Evolutionary conservation across 1,140 invertebrate species (phyloP).

Genomic region (Pachypsylla venusta): DNA sequence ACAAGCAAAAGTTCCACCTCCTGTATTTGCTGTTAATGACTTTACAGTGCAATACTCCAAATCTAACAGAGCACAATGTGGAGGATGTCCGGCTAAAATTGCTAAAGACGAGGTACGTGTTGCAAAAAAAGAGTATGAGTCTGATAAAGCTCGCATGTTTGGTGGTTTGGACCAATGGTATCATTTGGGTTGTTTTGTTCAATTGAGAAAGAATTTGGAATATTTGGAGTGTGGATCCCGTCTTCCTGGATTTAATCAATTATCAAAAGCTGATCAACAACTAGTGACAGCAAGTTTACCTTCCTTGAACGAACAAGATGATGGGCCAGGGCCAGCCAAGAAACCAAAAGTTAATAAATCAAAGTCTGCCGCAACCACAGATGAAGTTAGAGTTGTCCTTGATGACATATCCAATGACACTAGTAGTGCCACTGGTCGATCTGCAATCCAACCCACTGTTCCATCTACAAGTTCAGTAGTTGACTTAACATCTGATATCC

Average conservation of each 20-base stretch:
- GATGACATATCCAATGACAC: too few species aligned
- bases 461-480: too few species aligned
- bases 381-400: conserved; percentile 68
- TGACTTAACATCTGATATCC: conserved; percentile 27
- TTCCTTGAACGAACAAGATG: neutral
- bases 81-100: conserved; percentile 76
- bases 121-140: conserved; percentile 74
- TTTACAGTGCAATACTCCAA: conserved; percentile 80
- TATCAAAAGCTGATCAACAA: conserved; percentile 59
- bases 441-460: too few species aligned
- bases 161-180: conserved; percentile 74
- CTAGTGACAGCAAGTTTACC: conserved; percentile 35
- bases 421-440: too few species aligned
- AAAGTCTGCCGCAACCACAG: conserved; percentile 44
- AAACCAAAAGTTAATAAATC: conserved; percentile 10
- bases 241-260: conserved; percentile 53
- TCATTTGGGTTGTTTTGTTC: conserved; percentile 83
- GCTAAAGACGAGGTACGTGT: conserved; percentile 64
- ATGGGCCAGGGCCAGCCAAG: conserved; percentile 15
- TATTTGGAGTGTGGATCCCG: conserved; percentile 54
- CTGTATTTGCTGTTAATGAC: conserved; percentile 37
- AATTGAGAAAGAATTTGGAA: conserved; percentile 53
- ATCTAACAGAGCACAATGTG: conserved; percentile 61
- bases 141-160: conserved; percentile 58
- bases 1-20: conserved; percentile 19